phyloP scores from a whole-genome alignment of 1,140 invertebrate species.

The Chrysomallon squamiferum region DNA sequence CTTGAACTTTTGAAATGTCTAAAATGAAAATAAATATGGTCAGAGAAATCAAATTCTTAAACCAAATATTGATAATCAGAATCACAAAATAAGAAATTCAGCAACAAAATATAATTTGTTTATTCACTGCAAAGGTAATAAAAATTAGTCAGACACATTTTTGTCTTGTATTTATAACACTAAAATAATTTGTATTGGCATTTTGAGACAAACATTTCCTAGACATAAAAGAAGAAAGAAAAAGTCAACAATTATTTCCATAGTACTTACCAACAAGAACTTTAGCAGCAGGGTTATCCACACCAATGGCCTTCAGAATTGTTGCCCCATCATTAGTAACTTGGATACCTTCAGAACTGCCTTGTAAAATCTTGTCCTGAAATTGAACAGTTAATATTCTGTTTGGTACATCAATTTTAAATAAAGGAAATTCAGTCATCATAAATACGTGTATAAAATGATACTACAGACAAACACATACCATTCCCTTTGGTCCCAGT shows the following conservation, averaged over 20 bases:
- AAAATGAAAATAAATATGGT: background rate
- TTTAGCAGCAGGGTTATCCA: constrained; percentile 99
- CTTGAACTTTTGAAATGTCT: constrained; percentile 98
- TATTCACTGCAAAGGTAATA: background rate
- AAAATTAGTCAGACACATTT: too few relatives aligned
- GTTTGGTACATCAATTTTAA: background rate
- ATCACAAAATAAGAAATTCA: background rate
- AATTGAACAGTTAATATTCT: constrained; percentile 1
- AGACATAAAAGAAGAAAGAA: too few relatives aligned
- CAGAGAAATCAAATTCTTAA: background rate
- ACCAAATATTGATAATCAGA: background rate
- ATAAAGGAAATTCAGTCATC: background rate
- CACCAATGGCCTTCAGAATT: constrained; percentile 94
- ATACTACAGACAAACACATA: constrained; percentile 48
- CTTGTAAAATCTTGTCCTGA: constrained; percentile 90
- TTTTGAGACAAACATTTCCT: too few relatives aligned
- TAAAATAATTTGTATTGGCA: too few relatives aligned
- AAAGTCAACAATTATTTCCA: too few relatives aligned
- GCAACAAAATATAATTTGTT: background rate
- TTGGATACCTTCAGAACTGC: constrained; percentile 83
- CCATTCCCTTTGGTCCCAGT: constrained; percentile 98
- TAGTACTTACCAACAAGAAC: constrained; percentile 79
- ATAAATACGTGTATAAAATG: too few relatives aligned
- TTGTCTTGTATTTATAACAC: too few relatives aligned
- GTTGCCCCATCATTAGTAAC: constrained; percentile 99